Conservation (phyloP, 92 coral and sea anemone species). For the Porites rus region DNA sequence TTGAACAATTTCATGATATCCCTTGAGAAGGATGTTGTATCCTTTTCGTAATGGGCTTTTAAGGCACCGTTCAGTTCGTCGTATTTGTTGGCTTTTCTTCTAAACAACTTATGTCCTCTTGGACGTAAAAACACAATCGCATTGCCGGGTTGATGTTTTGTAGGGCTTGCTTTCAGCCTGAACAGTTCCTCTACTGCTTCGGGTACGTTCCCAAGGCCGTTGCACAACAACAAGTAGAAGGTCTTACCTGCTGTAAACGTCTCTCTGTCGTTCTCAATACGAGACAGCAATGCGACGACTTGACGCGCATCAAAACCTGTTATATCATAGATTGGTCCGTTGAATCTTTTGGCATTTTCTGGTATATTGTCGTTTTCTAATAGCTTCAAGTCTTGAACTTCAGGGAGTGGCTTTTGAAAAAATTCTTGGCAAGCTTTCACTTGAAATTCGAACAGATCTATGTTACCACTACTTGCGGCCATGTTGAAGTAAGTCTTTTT, state of each 20-base stretch:
- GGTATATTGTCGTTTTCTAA: too few species aligned
- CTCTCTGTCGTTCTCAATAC: background rate
- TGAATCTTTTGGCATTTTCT: too few species aligned
- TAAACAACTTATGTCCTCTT: background rate
- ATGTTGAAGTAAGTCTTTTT: too few species aligned
- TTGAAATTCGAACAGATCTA: too few species aligned
- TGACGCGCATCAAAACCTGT: conserved; percentile 13
- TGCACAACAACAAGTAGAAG: conserved; percentile 1
- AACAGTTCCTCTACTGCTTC: background rate
- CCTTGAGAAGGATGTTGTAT: conserved; percentile 1
- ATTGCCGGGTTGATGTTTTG: conserved; percentile 28
- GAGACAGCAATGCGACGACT: conserved; percentile 32
- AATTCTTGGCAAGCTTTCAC: too few species aligned
- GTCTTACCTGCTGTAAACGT: background rate
- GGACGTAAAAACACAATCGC: conserved; percentile 10
- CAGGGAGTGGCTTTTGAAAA: too few species aligned
- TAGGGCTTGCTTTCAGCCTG: conserved; percentile 18
- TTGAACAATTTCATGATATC: conserved; percentile 2
- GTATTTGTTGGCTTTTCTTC: background rate
- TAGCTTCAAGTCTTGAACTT: too few species aligned
- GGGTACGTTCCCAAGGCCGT: background rate
- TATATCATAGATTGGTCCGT: background rate
- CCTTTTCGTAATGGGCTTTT: background rate
- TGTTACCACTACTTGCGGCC: too few species aligned
- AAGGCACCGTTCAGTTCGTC: conserved; percentile 10